Conservation (phyloP, 2,113 vertebrate genomes). For the Halcyon senegalensis region DNA sequence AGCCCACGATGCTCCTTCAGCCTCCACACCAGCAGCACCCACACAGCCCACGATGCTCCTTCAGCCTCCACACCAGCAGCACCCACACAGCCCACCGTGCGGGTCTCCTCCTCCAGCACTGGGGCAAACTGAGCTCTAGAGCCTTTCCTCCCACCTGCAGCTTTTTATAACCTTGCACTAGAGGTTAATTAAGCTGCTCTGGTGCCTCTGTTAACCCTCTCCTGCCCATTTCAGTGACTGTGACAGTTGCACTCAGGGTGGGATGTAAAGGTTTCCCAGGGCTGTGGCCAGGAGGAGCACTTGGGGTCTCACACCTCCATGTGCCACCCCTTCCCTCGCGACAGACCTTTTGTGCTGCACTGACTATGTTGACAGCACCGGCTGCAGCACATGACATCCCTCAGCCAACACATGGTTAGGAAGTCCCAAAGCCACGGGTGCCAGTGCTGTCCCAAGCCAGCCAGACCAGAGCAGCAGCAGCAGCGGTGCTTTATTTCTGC, state of each 20-base stretch:
- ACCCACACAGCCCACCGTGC: fast-evolving
- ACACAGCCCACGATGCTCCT: background rate
- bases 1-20: background rate
- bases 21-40: background rate
- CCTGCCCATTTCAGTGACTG: fast-evolving
- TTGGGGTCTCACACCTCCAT: fast-evolving
- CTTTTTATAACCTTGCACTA: background rate
- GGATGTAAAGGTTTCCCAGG: background rate
- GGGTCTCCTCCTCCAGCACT: background rate
- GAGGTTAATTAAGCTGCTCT: background rate
- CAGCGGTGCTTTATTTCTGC: background rate
- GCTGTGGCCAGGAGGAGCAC: background rate
- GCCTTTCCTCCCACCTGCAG: background rate
- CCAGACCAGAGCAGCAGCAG: background rate
- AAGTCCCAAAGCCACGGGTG: fast-evolving
- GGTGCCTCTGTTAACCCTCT: background rate
- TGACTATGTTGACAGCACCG: fast-evolving
- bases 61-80: background rate
- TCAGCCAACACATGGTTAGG: fast-evolving
- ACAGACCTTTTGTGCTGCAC: background rate
- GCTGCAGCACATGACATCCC: fast-evolving
- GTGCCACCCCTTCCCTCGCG: background rate
- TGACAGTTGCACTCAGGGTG: background rate
- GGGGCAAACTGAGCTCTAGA: background rate
- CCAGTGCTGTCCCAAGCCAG: fast-evolving